phyloP scores from a whole-genome alignment of 2,888 invertebrate genomes.

The Pegoplata infirma region DNA sequence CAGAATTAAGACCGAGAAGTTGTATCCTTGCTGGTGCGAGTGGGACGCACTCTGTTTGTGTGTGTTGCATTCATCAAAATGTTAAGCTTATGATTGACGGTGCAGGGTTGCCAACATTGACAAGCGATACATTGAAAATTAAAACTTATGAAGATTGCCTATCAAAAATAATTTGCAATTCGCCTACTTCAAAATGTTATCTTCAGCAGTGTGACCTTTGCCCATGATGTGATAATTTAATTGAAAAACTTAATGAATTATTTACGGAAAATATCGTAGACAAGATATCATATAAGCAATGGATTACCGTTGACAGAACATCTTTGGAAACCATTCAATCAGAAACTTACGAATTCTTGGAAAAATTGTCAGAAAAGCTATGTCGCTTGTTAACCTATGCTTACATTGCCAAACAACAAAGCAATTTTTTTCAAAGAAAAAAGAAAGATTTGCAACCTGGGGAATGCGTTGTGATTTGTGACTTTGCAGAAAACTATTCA shows the following conservation, averaged over 20 bases:
- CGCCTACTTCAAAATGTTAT: not conserved
- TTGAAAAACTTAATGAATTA: not conserved
- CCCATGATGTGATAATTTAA: not conserved
- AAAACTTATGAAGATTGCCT: constrained; percentile 7
- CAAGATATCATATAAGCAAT: not conserved
- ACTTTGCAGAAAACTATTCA: constrained; percentile 46
- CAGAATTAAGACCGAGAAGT: not conserved
- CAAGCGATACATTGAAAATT: not conserved
- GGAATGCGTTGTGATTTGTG: constrained; percentile 23
- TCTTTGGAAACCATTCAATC: not conserved
- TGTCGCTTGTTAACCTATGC: constrained; percentile 6
- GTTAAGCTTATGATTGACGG: constrained; percentile 33
- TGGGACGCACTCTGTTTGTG: constrained; percentile 38
- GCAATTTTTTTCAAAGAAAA: constrained; percentile 5
- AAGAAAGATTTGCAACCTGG: not conserved
- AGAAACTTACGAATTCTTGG: not conserved
- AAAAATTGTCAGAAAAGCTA: not conserved
- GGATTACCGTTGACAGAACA: not conserved
- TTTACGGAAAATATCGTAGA: not conserved
- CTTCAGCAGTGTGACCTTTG: not conserved
- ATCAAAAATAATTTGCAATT: not conserved
- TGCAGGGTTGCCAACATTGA: constrained; percentile 1
- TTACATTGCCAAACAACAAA: constrained; percentile 14
- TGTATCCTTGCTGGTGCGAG: constrained; percentile 29
- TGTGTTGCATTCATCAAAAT: constrained; percentile 33